These are phyloP conservation scores for Mormyrops attenuatus DNA, from an alignment of 2,797 vertebrate genomes.

Conservation along the genomic window DNA sequence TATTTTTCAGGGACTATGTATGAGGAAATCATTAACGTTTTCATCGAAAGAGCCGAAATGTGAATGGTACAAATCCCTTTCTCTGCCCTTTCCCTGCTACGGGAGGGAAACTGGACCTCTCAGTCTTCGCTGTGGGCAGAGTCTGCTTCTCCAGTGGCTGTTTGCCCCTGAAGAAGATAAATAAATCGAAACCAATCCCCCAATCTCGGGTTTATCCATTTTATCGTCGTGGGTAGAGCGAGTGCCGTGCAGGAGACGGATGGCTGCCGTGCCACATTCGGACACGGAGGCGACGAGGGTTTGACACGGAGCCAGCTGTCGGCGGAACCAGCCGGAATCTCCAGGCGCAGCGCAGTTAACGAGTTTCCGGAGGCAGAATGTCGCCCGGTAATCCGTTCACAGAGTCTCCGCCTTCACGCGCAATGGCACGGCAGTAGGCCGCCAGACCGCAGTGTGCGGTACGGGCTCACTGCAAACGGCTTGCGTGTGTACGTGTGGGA, in stretches of 20 bases:
- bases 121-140: neutral
- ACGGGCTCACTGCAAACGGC: neutral
- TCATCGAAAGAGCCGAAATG: neutral
- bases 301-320: constrained; percentile 47
- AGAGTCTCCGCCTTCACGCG: neutral
- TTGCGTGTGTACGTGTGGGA: neutral
- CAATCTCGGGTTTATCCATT: neutral
- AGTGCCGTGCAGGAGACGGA: constrained; percentile 44
- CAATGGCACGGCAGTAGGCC: neutral
- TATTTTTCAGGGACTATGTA: constrained; percentile 37
- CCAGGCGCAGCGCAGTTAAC: constrained; percentile 37
- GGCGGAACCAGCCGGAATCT: constrained; percentile 27
- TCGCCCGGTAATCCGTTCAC: constrained; percentile 7
- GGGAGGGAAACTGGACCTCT: constrained; percentile 27
- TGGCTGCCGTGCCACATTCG: constrained; percentile 44
- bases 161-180: neutral
- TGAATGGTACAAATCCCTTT: constrained; percentile 37
- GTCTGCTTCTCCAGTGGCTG: neutral
- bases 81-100: constrained; percentile 31
- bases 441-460: neutral
- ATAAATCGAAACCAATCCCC: neutral
- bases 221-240: constrained; percentile 36
- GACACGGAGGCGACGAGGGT: constrained; percentile 41
- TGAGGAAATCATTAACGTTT: constrained; percentile 42
- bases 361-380: constrained; percentile 32